phyloP scores from a whole-genome alignment of 2,113 vertebrate genomes.

The Neoarius graeffei region DNA sequence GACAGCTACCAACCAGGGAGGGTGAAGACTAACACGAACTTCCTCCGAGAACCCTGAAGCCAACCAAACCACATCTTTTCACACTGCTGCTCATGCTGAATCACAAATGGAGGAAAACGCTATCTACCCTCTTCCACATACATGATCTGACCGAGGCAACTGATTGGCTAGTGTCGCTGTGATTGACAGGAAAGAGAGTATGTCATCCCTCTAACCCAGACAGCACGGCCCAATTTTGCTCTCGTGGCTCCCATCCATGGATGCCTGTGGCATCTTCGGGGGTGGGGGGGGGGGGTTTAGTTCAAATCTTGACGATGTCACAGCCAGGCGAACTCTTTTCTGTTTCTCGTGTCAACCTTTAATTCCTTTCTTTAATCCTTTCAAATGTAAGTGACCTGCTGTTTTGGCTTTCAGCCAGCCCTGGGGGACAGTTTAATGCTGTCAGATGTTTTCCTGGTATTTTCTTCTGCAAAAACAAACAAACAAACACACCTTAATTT shows the following conservation, averaged over 20 bases:
- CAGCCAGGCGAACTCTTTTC: background rate
- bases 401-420: constrained; percentile 51
- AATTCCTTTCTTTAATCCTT: background rate
- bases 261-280: background rate
- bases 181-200: background rate
- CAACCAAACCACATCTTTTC: background rate
- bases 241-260: background rate
- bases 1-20: background rate
- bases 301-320: background rate
- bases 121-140: background rate
- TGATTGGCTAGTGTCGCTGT: background rate
- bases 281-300: background rate
- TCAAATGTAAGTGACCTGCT: constrained; percentile 22
- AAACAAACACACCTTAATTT: background rate
- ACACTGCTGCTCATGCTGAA: background rate
- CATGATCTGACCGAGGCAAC: background rate
- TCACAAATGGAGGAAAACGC: background rate
- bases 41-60: background rate
- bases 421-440: constrained; percentile 52
- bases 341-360: constrained; percentile 4
- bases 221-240: background rate
- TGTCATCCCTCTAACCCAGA: background rate
- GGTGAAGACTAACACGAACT: background rate
- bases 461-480: background rate
- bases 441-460: background rate